phyloP scores from a whole-genome alignment of 2,113 vertebrate species.

The Osmerus eperlanus region DNA sequence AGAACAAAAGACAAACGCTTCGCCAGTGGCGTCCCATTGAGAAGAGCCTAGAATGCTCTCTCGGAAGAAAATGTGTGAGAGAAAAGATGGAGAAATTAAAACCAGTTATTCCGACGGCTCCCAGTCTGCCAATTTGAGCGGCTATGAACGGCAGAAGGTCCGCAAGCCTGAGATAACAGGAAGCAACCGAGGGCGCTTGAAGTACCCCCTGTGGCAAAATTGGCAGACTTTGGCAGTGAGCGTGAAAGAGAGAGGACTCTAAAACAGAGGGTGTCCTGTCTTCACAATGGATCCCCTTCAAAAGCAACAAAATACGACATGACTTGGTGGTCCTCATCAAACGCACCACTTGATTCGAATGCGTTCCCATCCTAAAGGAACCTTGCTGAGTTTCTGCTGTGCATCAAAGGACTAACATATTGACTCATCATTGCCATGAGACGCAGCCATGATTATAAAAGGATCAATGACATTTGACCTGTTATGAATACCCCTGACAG shows the following conservation, averaged over 20 bases:
- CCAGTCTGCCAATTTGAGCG: constrained; percentile 32
- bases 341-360: constrained; percentile 53
- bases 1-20: constrained; percentile 21
- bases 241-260: constrained; percentile 1
- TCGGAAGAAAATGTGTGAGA: constrained; percentile 20
- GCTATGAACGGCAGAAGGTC: constrained; percentile 21
- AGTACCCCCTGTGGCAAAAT: constrained; percentile 46
- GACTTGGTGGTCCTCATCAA: constrained; percentile 17
- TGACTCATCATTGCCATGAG: constrained; percentile 53
- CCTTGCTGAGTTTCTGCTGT: constrained; percentile 41
- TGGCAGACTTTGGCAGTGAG: constrained; percentile 8
- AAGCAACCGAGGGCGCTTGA: constrained; percentile 27
- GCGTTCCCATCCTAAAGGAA: background rate
- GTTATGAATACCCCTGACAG: constrained; percentile 48
- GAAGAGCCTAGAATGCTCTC: background rate
- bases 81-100: constrained; percentile 42
- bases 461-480: constrained; percentile 41
- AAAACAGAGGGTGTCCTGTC: constrained; percentile 30
- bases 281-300: constrained; percentile 22
- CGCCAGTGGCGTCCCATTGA: constrained; percentile 24
- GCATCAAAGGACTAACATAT: background rate
- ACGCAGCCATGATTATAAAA: constrained; percentile 41
- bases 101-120: constrained; percentile 40
- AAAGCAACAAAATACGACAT: constrained; percentile 19
- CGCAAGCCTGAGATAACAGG: constrained; percentile 41